phyloP scores from a whole-genome alignment of 2,888 invertebrate genomes.

The Perdita meconis region DNA sequence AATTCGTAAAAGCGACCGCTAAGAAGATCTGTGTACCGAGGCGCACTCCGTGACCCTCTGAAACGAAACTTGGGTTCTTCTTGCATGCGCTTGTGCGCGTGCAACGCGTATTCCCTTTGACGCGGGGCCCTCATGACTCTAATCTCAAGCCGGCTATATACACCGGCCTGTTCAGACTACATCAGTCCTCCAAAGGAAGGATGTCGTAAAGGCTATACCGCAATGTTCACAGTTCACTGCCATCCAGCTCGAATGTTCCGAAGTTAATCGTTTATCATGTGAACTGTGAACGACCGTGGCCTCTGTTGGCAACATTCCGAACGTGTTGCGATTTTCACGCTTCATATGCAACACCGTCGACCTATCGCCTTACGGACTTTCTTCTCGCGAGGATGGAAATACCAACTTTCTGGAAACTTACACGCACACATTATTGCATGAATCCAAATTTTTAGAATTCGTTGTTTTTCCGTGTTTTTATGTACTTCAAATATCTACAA shows the following conservation, averaged over 20 bases:
- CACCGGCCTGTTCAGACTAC: conserved; percentile 12
- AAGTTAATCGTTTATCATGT: conserved; percentile 75
- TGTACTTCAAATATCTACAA: too few species aligned
- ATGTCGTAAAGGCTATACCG: conserved; percentile 69
- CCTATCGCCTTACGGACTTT: too few species aligned
- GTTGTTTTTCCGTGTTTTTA: too few species aligned
- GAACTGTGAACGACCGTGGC: conserved; percentile 73
- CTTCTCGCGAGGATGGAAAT: too few species aligned
- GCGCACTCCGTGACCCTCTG: conserved; percentile 12
- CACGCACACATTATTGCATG: too few species aligned
- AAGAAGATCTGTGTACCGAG: background rate
- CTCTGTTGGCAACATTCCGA: conserved; percentile 21
- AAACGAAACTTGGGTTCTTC: conserved; percentile 39
- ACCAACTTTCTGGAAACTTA: too few species aligned
- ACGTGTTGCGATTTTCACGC: conserved; percentile 24
- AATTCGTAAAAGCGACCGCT: conserved; percentile 32
- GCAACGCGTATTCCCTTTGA: conserved; percentile 44
- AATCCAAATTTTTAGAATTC: too few species aligned
- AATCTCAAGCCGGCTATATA: conserved; percentile 20
- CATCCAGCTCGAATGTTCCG: conserved; percentile 56
- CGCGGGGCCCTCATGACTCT: conserved; percentile 19
- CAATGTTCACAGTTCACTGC: conserved; percentile 71
- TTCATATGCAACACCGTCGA: too few species aligned
- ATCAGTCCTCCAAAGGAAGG: conserved; percentile 53
- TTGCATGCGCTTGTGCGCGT: conserved; percentile 20